Evolutionary conservation across 2,888 invertebrate species (phyloP).

Genomic region (Eupelmus urozonus): DNA sequence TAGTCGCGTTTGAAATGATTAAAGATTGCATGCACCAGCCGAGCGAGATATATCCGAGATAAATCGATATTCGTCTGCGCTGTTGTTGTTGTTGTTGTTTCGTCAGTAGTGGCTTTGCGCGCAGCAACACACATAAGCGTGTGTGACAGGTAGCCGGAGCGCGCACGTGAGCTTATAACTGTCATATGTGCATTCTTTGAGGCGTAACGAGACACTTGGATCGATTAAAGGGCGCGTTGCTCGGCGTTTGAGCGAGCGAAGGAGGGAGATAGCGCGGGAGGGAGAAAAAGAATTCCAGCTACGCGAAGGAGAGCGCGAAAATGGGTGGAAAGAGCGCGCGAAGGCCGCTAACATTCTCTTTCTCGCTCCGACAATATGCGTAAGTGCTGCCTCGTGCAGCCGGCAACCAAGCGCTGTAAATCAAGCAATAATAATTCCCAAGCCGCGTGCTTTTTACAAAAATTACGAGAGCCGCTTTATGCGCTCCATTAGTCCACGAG

Average conservation of each 20-base stretch:
- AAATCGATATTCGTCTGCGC: background rate
- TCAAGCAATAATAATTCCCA: slow-evolving; percentile 3
- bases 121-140: background rate
- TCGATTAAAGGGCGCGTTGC: slow-evolving; percentile 51
- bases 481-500: no score
- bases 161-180: background rate
- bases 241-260: background rate
- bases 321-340: background rate
- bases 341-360: slow-evolving; percentile 48
- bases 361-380: slow-evolving; percentile 6
- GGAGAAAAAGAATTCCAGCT: slow-evolving; percentile 44
- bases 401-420: slow-evolving; percentile 10
- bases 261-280: background rate
- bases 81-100: background rate
- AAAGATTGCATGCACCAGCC: slow-evolving; percentile 4
- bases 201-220: slow-evolving; percentile 54
- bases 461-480: no score
- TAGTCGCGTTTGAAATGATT: slow-evolving; percentile 42
- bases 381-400: background rate
- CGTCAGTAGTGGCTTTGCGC: slow-evolving; percentile 30
- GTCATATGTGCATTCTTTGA: slow-evolving; percentile 39
- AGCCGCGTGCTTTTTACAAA: background rate
- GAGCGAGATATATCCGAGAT: slow-evolving; percentile 9
- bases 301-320: slow-evolving; percentile 50
- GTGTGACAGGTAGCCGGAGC: slow-evolving; percentile 1